Conservation (phyloP, 2,113 vertebrate genomes). For the Tringa solitaria region DNA sequence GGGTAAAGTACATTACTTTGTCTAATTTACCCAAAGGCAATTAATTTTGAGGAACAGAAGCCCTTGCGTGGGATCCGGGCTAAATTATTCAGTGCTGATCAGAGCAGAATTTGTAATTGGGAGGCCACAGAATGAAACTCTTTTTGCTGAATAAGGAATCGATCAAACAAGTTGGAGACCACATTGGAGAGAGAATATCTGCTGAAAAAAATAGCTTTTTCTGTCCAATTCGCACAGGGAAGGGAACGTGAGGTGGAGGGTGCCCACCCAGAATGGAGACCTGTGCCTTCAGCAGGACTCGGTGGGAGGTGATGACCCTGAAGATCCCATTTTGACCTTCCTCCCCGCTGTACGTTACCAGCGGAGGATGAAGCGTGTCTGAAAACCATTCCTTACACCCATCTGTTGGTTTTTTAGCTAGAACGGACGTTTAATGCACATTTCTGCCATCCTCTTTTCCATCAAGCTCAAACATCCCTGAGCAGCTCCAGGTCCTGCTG, state of each 20-base stretch:
- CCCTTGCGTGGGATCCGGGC: neutral
- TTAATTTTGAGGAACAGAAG: neutral
- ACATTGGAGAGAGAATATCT: neutral
- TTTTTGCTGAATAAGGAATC: neutral
- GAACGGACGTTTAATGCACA: neutral
- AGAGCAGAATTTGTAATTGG: neutral
- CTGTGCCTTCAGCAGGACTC: accelerated
- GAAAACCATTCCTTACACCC: neutral
- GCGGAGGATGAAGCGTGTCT: neutral
- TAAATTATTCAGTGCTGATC: neutral
- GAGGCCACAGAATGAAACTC: neutral
- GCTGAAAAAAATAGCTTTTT: neutral
- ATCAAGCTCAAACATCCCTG: neutral
- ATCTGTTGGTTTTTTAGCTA: neutral
- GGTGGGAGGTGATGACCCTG: neutral
- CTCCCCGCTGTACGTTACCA: too few species aligned
- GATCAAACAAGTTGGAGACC: neutral
- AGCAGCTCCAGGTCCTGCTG: neutral
- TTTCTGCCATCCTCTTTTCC: neutral
- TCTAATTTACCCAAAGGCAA: neutral
- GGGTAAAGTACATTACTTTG: neutral
- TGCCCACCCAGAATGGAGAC: neutral
- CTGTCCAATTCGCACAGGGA: accelerated
- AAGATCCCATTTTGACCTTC: neutral
- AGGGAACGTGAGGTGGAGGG: neutral